Base-by-base conservation (phyloP, 1,140 invertebrate species). In the Hycleus cichorii region DNA sequence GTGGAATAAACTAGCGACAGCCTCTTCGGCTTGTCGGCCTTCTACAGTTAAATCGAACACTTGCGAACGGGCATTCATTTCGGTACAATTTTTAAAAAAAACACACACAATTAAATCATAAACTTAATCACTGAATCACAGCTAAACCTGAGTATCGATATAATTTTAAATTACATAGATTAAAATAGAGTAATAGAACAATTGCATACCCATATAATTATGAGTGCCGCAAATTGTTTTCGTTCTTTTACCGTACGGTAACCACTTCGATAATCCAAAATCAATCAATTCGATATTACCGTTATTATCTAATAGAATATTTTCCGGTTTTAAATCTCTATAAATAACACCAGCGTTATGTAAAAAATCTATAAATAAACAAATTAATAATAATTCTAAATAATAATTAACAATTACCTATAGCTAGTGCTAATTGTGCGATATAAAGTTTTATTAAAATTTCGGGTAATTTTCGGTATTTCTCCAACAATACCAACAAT, bases 221-320 rank as follows among this genome's bases (percentile, higher is more conserved):
- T 89, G 80, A 38, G 93, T 95, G 60, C 93, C 93, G 77, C 93
- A 96, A 63, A 96, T 83, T 3, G 93, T 97, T 43, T 78, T 80
- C 0, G 93, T 94, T 59, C 83, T 81, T 44, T 83, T 76, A 12
- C 88, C 87, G 49, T 83, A 78, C 40, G 82, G 79, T 40, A 95
- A 76, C 90, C 91, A 93, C 81, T 95, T 96, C 54, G 92, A 88
- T 39, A 96, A 78, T n/a, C 93, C 93, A 78, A 96, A 97, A 75
- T 96, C 93, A 48, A 89, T 91, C 10, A 96, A 69, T 66, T 90
- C 83, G 24, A 90, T 80, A 74, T 95, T 89, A 45, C 85, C 86
- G 52, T 87, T 77, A 8, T 76, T 69, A 70, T 94, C 89, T 52
- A 95, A 75, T n/a, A 96, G 74, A 63, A 95, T 85, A 75, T 95